These are phyloP conservation scores for Sebastes melanostomus DNA, from an alignment of 2,797 vertebrate species.

Conservation along the genomic window DNA sequence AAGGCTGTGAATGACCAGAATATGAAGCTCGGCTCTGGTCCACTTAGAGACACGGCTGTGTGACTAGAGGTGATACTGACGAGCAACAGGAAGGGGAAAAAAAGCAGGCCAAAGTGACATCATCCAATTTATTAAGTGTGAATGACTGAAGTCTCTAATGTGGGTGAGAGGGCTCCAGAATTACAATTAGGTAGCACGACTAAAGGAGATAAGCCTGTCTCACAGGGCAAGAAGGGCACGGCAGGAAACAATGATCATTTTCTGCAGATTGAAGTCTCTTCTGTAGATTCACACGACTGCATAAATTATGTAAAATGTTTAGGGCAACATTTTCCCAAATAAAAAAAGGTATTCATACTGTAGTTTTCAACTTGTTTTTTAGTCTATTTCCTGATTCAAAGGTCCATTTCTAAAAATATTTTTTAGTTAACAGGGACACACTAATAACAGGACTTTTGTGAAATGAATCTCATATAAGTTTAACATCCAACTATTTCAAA, in stretches of 20 bases:
- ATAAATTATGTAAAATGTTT: slow-evolving; percentile 11
- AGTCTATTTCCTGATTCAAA: neutral
- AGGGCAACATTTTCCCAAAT: neutral
- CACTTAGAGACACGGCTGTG: slow-evolving; percentile 35
- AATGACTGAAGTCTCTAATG: slow-evolving; percentile 48
- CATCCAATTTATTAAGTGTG: slow-evolving; percentile 56
- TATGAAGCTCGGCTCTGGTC: slow-evolving; percentile 39
- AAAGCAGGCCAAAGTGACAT: slow-evolving; percentile 48
- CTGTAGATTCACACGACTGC: slow-evolving; percentile 16
- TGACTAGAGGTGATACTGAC: slow-evolving; percentile 42
- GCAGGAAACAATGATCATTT: neutral
- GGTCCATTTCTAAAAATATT: neutral
- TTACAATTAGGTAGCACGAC: slow-evolving; percentile 53
- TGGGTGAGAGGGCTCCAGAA: slow-evolving; percentile 45
- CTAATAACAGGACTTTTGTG: neutral
- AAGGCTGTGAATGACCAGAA: slow-evolving; percentile 62
- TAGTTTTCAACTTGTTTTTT: neutral
- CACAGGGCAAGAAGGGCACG: neutral
- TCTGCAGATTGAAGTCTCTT: slow-evolving; percentile 14
- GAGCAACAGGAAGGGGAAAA: neutral
- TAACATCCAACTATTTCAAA: neutral
- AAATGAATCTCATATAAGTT: slow-evolving; percentile 1
- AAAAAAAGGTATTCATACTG: neutral
- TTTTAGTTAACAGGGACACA: neutral
- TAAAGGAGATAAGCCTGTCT: slow-evolving; percentile 32